Percentiles rank a stretch among this genome's conserved stretches.
Conservation (phyloP, 2,113 vertebrate genomes). For the Salvator merianae region DNA sequence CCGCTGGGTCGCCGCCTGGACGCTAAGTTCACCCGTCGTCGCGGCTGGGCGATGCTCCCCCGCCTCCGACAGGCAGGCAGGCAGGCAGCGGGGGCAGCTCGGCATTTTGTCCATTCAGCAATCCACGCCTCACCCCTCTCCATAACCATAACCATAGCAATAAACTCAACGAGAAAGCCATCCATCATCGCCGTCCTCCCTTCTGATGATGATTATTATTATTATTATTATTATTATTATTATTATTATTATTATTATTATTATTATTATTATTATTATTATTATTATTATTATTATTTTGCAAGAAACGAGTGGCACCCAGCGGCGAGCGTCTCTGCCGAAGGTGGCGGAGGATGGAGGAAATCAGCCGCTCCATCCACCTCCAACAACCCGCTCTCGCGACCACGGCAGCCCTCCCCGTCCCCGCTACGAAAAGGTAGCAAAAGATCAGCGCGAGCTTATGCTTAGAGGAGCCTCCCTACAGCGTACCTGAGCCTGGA, state of each 20-base stretch:
- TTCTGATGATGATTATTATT: no score
- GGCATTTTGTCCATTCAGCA: constrained; percentile 59
- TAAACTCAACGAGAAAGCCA: constrained; percentile 43
- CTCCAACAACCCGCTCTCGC: not conserved
- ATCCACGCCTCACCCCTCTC: constrained; percentile 51
- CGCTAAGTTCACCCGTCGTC: not conserved
- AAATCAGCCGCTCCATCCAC: no score
- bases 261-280: no score
- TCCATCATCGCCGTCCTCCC: constrained; percentile 50
- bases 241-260: no score
- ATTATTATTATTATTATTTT: no score
- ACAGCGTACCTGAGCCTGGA: no score
- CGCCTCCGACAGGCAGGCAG: not conserved
- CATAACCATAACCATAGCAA: constrained; percentile 48
- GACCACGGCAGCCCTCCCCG: not conserved
- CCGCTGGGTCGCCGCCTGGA: not conserved
- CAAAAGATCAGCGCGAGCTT: not conserved
- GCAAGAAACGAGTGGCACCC: not conserved
- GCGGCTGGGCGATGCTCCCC: not conserved
- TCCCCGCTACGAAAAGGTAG: not conserved
- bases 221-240: no score
- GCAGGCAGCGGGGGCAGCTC: constrained; percentile 31
- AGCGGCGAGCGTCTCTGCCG: not conserved
- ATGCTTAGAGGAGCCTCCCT: not conserved
- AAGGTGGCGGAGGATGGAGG: not conserved